phyloP scores from a whole-genome alignment of 2,888 invertebrate genomes.

The Drosophila limbata region DNA sequence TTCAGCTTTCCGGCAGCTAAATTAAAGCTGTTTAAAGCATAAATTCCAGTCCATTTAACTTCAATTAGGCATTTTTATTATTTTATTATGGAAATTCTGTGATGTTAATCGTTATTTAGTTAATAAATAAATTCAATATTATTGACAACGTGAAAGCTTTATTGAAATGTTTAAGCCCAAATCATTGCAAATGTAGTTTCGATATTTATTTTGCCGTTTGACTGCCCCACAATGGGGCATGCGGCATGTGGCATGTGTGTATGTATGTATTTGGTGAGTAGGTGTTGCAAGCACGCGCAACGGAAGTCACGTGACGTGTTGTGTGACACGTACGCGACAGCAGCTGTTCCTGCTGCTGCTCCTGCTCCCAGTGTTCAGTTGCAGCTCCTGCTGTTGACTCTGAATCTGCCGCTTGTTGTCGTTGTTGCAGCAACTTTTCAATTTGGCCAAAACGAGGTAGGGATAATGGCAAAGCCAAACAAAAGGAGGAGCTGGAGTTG shows the following conservation, averaged over 20 bases:
- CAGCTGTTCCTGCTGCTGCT: constrained; percentile 42
- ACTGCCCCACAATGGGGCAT: constrained; percentile 14
- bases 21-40: neutral
- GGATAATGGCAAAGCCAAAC: constrained; percentile 13
- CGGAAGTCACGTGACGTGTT: constrained; percentile 81
- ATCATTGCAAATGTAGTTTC: constrained; percentile 42
- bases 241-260: constrained; percentile 2
- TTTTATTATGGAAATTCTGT: neutral
- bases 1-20: too few species aligned
- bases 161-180: constrained; percentile 43
- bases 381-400: constrained; percentile 4
- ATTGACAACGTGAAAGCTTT: constrained; percentile 16
- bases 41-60: constrained; percentile 1
- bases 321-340: constrained; percentile 79
- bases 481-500: neutral
- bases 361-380: constrained; percentile 10
- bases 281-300: constrained; percentile 77
- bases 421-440: constrained; percentile 67
- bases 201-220: constrained; percentile 55
- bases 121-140: constrained; percentile 14
- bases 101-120: constrained; percentile 15
- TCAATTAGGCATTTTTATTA: constrained; percentile 6
- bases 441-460: constrained; percentile 63
- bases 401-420: constrained; percentile 28
- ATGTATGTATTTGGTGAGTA: constrained; percentile 27